Evolutionary conservation across 2,888 invertebrate species (phyloP), one percentile per base, ranked within the genome.

Genomic region (Ophion ventricosus): DNA sequence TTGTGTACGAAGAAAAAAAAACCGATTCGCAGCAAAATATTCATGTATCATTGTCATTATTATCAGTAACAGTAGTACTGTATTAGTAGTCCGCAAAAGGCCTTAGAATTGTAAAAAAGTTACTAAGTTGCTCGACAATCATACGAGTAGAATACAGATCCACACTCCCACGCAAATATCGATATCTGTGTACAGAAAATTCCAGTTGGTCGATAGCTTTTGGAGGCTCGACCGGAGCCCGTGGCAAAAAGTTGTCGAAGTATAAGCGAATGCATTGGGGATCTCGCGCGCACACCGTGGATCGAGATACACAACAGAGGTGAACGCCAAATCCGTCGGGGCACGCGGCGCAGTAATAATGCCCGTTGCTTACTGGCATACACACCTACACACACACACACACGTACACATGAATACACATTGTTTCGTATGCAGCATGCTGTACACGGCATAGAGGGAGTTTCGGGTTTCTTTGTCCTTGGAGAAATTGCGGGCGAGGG

Each of bases 341-440:
- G 70, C 57, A 57, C 80, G 70, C 82, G 85, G 73, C 85, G 85
- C 86, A 86, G 88, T 86, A 89, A 89, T 90, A 91, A 91, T 90
- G 88, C 88, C 88, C 87, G 87, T 84, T 86, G 87, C 87, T 83
- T 87, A 88, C 89, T 89, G 88, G 88, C 87, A 64, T 70, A 80
- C 61, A 67, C 76, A 61, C 43, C 49, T 72, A 64, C 64, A 35
- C 20, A 59, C 40, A n/a, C 87, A 64, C 74, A 80, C 61, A 67
- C 76, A 61, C 43, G 29, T 72, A 64, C 64, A 35, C 20, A 59
- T 25, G 49, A 40, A 74, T 17, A 61, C 64, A 74, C 59, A 74
- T 74, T 69, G 66, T 73, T 49, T 67, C 43, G 72, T 59, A 26
- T 77, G 66, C 54, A 66, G 57, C 66, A 29, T 20, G 64, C 72